These are phyloP conservation scores for Endomychus coccineus DNA, from an alignment of 2,888 invertebrate species.

Conservation along the genomic window DNA sequence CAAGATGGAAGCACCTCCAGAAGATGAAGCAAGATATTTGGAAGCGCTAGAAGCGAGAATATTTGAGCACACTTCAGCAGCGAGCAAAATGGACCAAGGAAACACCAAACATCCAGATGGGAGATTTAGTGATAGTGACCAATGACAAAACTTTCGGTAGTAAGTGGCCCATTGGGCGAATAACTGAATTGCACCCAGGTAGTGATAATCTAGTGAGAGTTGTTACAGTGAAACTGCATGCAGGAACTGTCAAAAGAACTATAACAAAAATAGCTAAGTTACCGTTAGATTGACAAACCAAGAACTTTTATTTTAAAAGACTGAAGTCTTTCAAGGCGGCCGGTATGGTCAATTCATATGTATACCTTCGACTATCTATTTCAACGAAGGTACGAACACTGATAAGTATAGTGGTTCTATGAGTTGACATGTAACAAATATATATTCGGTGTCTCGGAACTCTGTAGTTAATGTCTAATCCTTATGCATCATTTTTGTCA, in stretches of 20 bases:
- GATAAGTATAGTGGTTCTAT: no score
- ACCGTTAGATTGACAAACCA: not conserved
- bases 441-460: no score
- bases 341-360: no score
- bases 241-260: not conserved
- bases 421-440: no score
- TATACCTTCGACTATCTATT: no score
- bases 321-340: no score
- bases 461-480: no score
- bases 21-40: not conserved
- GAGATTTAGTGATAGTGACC: not conserved
- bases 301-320: no score
- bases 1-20: not conserved
- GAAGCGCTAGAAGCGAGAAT: not conserved
- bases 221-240: not conserved
- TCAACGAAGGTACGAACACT: no score
- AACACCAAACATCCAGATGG: not conserved
- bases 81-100: not conserved
- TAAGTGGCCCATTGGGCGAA: not conserved
- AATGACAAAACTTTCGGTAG: not conserved
- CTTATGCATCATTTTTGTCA: no score
- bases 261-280: not conserved
- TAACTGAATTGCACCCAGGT: not conserved
- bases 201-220: not conserved
- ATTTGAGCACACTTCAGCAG: not conserved